Evolutionary conservation across 2,113 vertebrate species (phyloP).

Genomic region (Vulpes lagopus): DNA sequence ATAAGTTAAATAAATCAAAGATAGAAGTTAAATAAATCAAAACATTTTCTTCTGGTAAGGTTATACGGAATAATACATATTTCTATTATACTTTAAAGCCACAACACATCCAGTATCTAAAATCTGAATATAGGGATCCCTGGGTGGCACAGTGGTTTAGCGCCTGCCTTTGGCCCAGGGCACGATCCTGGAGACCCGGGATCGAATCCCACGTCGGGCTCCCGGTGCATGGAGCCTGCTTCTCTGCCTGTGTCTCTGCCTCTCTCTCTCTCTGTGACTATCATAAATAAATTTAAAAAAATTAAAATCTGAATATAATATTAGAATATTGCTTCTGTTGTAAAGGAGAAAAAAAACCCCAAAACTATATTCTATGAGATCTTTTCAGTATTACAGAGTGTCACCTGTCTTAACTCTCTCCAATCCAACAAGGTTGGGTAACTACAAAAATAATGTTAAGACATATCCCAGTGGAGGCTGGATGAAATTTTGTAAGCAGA

Average conservation of each 20-base stretch:
- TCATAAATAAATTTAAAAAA: too few relatives aligned
- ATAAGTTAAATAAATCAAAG: background rate
- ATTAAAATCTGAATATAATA: conserved; percentile 5
- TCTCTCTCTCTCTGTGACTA: too few relatives aligned
- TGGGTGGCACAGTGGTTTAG: too few relatives aligned
- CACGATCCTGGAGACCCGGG: too few relatives aligned
- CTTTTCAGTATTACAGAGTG: background rate
- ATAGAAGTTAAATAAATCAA: conserved; percentile 29
- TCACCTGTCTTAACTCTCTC: background rate
- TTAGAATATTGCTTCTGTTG: conserved; percentile 26
- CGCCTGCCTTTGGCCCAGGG: too few relatives aligned
- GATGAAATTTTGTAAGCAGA: background rate
- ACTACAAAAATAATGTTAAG: background rate
- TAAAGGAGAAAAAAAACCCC: background rate
- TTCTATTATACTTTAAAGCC: background rate
- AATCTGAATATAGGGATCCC: conserved; percentile 13
- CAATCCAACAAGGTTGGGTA: background rate
- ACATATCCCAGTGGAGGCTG: background rate
- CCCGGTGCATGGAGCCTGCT: too few relatives aligned
- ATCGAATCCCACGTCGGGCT: too few relatives aligned
- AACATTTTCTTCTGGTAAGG: background rate
- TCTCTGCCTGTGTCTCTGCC: too few relatives aligned
- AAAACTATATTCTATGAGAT: background rate
- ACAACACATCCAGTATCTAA: background rate
- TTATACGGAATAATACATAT: conserved; percentile 4